These are phyloP conservation scores for Phyllotreta striolata DNA, from an alignment of 2,888 invertebrate genomes.

Conservation along the genomic window DNA sequence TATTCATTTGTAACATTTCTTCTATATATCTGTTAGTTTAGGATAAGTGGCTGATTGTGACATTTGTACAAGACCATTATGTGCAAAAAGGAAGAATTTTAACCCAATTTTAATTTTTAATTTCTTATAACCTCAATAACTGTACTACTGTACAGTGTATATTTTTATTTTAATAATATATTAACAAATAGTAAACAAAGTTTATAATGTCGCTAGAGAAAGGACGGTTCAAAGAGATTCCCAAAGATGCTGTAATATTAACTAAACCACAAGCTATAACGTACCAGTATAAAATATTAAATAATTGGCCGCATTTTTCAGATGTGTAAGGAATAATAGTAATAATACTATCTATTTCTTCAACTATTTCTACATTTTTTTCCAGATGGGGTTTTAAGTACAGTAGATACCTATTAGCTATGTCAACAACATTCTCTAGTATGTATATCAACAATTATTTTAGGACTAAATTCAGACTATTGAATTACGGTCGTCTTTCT, in stretches of 20 bases:
- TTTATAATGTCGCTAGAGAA: constrained; percentile 67
- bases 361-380: background rate
- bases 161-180: constrained; percentile 1
- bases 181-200: background rate
- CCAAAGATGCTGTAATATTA: constrained; percentile 69
- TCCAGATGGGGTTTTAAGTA: constrained; percentile 66
- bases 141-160: too few relatives aligned
- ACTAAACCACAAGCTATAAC: constrained; percentile 66
- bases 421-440: constrained; percentile 65
- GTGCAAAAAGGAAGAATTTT: too few relatives aligned
- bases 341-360: background rate
- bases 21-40: background rate
- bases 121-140: background rate
- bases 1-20: background rate
- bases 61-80: background rate
- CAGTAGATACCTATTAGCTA: constrained; percentile 64
- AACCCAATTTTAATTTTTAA: too few relatives aligned
- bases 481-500: constrained; percentile 66
- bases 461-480: constrained; percentile 69
- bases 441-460: constrained; percentile 70
- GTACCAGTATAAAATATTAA: constrained; percentile 68
- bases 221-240: constrained; percentile 62
- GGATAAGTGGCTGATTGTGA: background rate
- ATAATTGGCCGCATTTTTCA: constrained; percentile 66
- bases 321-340: constrained; percentile 66